Base-by-base conservation (phyloP, 2,113 vertebrate genomes). In the Myrmecophaga tridactyla region DNA sequence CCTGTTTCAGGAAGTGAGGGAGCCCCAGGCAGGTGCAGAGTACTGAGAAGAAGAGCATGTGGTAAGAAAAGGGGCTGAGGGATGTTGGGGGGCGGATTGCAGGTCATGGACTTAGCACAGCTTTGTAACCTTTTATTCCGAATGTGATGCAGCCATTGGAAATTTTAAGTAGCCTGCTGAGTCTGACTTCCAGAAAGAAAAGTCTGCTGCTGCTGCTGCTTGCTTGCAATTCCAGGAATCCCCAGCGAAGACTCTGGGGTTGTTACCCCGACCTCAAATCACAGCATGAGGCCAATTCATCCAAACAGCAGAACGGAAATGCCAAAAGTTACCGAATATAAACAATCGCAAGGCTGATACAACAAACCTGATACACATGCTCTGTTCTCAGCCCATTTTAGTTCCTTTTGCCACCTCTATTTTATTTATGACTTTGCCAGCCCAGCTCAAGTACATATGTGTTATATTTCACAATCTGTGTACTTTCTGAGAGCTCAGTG, bases 321-420 rank as follows among this genome's bases (percentile, higher is more conserved):
- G 13, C 21, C 67, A 29, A 27, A 53, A 48, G 85, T 12, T 21
- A 58, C 25, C 5, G 1, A 1, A 15, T 8, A 51, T 5, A 46
- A 56, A 46, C 25, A 39, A n/a, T n/a, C 21, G 7, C 7, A 36
- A 11, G 31, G 6, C 18, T 23, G 8, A 1, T 17, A 21, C 36
- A 23, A 9, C 1, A 12, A 18, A 15, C n/a, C 48, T 11, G 1
- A 25, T 8, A 1, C 36, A 0, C 14, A 39, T 2, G 31, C 23
- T 43, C 36, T 25, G 2, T 51, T 60, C 25, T 27, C 17, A 88
- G 36, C 27, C 21, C 53, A 25, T 1, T 36, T 8, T 51, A 34
- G 27, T 36, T 65, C 43, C 36, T 86, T 43, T 29, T 23, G 18
- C 70, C 0, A 8, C 31, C 43, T 67, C 27, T 31, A 76, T 73